A percentile compares a stretch with the other conserved stretches of the same genome.
Conservation (phyloP, 2,888 invertebrate species). For the Cephus rjabovi region DNA sequence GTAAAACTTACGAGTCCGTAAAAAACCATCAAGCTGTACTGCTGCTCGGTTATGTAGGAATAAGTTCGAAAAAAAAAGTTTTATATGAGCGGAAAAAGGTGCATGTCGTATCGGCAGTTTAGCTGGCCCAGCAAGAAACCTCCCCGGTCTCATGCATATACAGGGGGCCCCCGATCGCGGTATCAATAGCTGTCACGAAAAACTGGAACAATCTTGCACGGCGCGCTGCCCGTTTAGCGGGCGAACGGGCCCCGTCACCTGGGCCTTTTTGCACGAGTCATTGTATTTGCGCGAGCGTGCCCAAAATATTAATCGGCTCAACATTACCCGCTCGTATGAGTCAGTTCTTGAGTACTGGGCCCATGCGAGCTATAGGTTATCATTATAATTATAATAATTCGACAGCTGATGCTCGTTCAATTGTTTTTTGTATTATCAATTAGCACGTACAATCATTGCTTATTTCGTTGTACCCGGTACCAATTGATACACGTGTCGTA, state of each 20-base stretch:
- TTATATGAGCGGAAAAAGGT: neutral
- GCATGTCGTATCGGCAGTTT: neutral
- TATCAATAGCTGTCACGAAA: conserved; percentile 57
- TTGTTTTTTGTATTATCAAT: neutral
- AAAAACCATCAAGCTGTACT: neutral
- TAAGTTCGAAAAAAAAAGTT: neutral
- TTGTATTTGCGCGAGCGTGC: conserved; percentile 58
- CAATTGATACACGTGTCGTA: neutral
- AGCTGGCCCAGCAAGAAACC: conserved; percentile 31
- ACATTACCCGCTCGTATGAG: neutral
- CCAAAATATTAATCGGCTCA: conserved; percentile 54
- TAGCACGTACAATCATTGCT: neutral
- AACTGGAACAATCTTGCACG: conserved; percentile 62
- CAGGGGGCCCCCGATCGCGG: conserved; percentile 39
- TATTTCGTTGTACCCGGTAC: neutral
- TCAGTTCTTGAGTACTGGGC: neutral
- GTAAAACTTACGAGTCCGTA: neutral
- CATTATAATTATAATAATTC: neutral
- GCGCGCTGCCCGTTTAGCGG: conserved; percentile 27
- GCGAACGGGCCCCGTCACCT: conserved; percentile 41
- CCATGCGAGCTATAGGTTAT: neutral
- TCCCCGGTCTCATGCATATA: conserved; percentile 58
- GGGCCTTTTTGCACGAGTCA: conserved; percentile 54
- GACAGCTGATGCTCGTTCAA: neutral
- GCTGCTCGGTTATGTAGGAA: neutral